Conservation (phyloP, 2,113 vertebrate species). For the Alectura lathami region DNA sequence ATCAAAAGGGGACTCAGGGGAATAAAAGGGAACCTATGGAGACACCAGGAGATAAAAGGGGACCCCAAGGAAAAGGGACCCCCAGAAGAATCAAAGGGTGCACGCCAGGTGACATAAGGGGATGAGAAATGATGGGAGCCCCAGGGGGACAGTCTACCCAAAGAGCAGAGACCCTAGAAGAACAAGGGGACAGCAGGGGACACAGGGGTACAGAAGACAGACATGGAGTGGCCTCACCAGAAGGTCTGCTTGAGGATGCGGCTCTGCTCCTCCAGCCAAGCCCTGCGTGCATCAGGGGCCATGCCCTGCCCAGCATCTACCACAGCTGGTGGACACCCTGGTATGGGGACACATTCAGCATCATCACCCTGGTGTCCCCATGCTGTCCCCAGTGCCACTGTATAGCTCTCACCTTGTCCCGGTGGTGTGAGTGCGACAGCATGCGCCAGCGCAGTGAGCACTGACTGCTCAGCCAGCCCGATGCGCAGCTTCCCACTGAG, state of each 20-base stretch:
- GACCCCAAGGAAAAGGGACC: background rate
- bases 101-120: background rate
- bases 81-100: background rate
- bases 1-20: background rate
- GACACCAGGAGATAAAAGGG: background rate
- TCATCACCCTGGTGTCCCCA: background rate
- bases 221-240: slow-evolving; percentile 85
- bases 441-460: slow-evolving; percentile 84
- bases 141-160: background rate
- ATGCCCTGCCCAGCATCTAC: slow-evolving; percentile 86
- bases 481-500: slow-evolving; percentile 90
- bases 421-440: slow-evolving; percentile 88
- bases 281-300: slow-evolving; percentile 80
- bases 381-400: background rate
- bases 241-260: slow-evolving; percentile 91
- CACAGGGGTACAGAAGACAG: too few relatives aligned
- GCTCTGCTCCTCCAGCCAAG: slow-evolving; percentile 86
- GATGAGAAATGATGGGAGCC: too few relatives aligned
- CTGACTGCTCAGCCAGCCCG: slow-evolving; percentile 88
- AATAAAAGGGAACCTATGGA: background rate
- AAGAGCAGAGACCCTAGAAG: background rate
- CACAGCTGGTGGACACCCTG: slow-evolving; percentile 81
- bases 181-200: background rate
- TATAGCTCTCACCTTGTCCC: slow-evolving; percentile 81
- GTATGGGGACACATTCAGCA: background rate